phyloP scores from a whole-genome alignment of 2,888 invertebrate species.

The Andrena haemorrhoa region DNA sequence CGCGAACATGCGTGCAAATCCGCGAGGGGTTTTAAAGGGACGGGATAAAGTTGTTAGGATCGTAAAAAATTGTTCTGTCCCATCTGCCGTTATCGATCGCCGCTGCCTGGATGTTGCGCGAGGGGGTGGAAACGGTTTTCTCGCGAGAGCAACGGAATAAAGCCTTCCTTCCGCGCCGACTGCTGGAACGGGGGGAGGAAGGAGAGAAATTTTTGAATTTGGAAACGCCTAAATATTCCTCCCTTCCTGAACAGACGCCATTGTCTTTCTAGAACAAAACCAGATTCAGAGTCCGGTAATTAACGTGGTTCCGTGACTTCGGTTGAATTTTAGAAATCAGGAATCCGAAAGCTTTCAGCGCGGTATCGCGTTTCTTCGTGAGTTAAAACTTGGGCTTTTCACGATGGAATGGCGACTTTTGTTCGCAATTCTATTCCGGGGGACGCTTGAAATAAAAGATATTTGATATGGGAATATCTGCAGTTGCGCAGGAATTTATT shows the following conservation, averaged over 20 bases:
- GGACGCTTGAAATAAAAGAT: too few relatives aligned
- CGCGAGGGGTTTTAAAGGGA: conserved; percentile 6
- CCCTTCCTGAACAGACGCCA: not conserved
- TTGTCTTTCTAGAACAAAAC: too few relatives aligned
- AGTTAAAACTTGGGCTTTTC: too few relatives aligned
- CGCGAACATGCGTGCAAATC: conserved; percentile 5
- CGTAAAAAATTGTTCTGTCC: conserved; percentile 53
- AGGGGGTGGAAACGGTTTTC: conserved; percentile 30
- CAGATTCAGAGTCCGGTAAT: too few relatives aligned
- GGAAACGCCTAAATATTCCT: not conserved
- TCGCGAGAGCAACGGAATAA: conserved; percentile 20
- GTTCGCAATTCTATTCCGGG: too few relatives aligned
- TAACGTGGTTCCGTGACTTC: too few relatives aligned
- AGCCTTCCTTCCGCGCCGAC: conserved; percentile 17
- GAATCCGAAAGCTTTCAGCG: too few relatives aligned
- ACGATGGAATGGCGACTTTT: too few relatives aligned
- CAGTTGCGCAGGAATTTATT: too few relatives aligned
- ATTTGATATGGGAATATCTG: too few relatives aligned
- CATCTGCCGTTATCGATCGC: conserved; percentile 54
- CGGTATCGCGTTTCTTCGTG: too few relatives aligned
- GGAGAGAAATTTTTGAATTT: not conserved
- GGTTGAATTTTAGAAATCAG: too few relatives aligned
- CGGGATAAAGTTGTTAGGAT: conserved; percentile 37
- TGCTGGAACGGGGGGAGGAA: not conserved
- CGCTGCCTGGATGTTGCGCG: conserved; percentile 21